phyloP scores from a whole-genome alignment of 1,140 invertebrate species.

The Tribolium madens region DNA sequence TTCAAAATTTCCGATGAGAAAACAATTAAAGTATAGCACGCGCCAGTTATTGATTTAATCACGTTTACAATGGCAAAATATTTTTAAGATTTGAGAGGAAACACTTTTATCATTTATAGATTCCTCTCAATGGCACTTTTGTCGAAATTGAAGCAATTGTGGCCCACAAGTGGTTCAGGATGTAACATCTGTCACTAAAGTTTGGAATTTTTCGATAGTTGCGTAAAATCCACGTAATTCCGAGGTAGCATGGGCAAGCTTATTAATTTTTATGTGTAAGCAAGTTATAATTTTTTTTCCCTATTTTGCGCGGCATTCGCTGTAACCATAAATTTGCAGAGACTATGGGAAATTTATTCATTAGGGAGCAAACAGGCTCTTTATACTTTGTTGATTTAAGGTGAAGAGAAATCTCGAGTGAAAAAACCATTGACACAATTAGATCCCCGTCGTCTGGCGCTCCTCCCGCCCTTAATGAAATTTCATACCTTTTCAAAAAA shows the following conservation, averaged over 20 bases:
- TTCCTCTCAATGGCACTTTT: background rate
- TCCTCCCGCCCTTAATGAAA: background rate
- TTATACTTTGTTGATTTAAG: constrained; percentile 39
- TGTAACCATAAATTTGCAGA: constrained; percentile 34
- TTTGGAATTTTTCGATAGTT: constrained; percentile 43
- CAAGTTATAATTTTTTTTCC: constrained; percentile 27
- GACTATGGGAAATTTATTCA: constrained; percentile 44
- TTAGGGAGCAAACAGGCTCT: constrained; percentile 33
- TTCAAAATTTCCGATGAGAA: background rate
- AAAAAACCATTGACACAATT: constrained; percentile 35
- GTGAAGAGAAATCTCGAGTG: constrained; percentile 29
- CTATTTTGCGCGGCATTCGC: constrained; percentile 29
- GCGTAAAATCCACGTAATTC: constrained; percentile 13
- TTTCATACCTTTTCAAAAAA: constrained; percentile 1
- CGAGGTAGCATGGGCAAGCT: constrained; percentile 4
- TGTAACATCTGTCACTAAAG: constrained; percentile 41
- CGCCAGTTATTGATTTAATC: background rate
- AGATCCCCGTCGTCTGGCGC: background rate
- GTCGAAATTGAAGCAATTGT: constrained; percentile 24
- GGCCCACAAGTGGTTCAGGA: constrained; percentile 19
- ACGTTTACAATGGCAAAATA: background rate
- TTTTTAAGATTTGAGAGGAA: background rate
- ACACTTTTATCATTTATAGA: background rate
- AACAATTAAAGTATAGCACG: background rate
- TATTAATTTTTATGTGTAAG: constrained; percentile 32